Evolutionary conservation across 2,888 invertebrate genomes (phyloP).

Genomic region (Eledona agricola): DNA sequence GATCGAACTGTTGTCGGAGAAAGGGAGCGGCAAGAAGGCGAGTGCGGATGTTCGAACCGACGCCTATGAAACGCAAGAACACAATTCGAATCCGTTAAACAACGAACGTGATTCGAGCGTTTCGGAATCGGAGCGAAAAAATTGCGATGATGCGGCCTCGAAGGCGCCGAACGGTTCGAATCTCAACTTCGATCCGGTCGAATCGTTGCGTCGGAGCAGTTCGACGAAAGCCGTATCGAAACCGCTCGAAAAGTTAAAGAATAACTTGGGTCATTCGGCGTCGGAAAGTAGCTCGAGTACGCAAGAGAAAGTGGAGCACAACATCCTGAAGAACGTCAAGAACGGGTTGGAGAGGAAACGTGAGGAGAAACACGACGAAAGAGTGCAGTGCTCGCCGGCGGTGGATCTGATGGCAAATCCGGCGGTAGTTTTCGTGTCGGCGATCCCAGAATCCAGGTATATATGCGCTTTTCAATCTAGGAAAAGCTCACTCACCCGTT

Average conservation of each 20-base stretch:
- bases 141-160: conserved; percentile 21
- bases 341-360: conserved; percentile 38
- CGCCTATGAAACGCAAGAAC: conserved; percentile 40
- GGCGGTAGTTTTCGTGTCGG: conserved; percentile 57
- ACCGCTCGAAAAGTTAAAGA: conserved; percentile 49
- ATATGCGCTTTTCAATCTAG: too few species aligned
- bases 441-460: conserved; percentile 53
- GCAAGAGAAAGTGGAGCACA: conserved; percentile 35
- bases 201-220: conserved; percentile 49
- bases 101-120: conserved; percentile 45
- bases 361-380: conserved; percentile 28
- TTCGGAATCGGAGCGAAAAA: conserved; percentile 45
- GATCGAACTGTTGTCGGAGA: conserved; percentile 46
- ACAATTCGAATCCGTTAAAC: conserved; percentile 3
- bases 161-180: conserved; percentile 33
- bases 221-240: conserved; percentile 49
- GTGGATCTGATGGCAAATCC: conserved; percentile 58
- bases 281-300: conserved; percentile 56
- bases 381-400: conserved; percentile 54
- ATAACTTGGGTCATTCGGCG: conserved; percentile 49
- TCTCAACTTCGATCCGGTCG: conserved; percentile 38
- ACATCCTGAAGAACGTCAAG: conserved; percentile 40
- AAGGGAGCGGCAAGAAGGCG: conserved; percentile 50
- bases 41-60: conserved; percentile 2
- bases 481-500: too few species aligned